phyloP scores from a whole-genome alignment of 2,888 invertebrate genomes.

The Argynnis bischoffii region DNA sequence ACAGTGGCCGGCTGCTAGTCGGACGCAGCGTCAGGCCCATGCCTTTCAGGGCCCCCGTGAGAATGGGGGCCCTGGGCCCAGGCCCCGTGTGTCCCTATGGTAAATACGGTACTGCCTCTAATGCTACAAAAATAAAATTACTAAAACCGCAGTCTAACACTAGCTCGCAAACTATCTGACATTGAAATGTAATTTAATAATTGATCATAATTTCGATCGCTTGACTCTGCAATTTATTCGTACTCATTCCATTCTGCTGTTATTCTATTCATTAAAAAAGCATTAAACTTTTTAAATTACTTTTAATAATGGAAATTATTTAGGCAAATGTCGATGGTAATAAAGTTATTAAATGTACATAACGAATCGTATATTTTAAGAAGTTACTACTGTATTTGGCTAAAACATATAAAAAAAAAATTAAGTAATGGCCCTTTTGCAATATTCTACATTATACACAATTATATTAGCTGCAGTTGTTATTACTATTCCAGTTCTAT shows the following conservation, averaged over 20 bases:
- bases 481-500: slow-evolving; percentile 19
- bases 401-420: not conserved
- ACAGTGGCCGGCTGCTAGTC: no score
- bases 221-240: slow-evolving; percentile 12
- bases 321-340: not conserved
- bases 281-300: not conserved
- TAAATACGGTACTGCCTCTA: no score
- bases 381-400: not conserved
- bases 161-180: slow-evolving; percentile 2
- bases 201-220: slow-evolving; percentile 14
- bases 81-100: no score
- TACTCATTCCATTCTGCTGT: not conserved
- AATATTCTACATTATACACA: not conserved
- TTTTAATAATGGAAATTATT: not conserved
- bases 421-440: not conserved
- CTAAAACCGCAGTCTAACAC: not conserved
- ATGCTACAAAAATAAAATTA: not conserved
- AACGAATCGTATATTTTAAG: not conserved
- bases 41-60: no score
- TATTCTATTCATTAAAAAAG: slow-evolving; percentile 17
- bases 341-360: slow-evolving; percentile 6
- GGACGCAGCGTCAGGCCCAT: no score
- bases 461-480: not conserved
- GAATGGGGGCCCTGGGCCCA: no score
- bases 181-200: slow-evolving; percentile 13